Base-by-base conservation (phyloP, 2,888 invertebrate species). In the Oscheius onirici region DNA sequence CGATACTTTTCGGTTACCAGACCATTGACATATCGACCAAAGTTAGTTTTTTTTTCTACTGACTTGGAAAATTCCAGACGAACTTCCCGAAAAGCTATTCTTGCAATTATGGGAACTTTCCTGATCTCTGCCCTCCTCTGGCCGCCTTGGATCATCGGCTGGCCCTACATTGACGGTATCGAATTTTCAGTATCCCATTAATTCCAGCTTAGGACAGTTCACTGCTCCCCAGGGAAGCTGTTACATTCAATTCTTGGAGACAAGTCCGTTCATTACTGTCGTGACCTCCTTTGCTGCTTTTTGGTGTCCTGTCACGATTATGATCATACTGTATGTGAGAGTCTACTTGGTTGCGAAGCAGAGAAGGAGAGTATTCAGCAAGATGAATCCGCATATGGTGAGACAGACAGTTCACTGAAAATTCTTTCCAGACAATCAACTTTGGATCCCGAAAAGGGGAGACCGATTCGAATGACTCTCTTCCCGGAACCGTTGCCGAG, bases 141-240 rank as follows among this genome's bases (percentile, higher is more conserved):
- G 97, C 96, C 96, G 20, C 97, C 97, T 2, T 97, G 96, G 96
- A 97, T 97, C 87, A 95, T 95, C 90, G 93, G 94, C 81, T 97
- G 97, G 97, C 97, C 97, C 60, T 94, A 95, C 88, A 95, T 99
- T 82, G 96, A 97, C 90, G 97, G 89, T 73, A 17, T 13, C 13
- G 1, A 26, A 20, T 46, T 15, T 20, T 20, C n/a, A 28, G 28
- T n/a, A n/a, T n/a, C n/a, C n/a, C n/a, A n/a, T n/a, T n/a, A n/a
- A n/a, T n/a, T n/a, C n/a, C n/a, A n/a, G n/a, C n/a, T n/a, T n/a
- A 55, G 55, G 55, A 3, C 52, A 66, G 22, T 41, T 96, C 76
- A 95, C 95, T 24, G 95, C 96, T 83, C 95, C 95, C 63, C 92
- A 92, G 69, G 91, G 92, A 87, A 92, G 94, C 90, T 97, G 97